Evolutionary conservation across 2,113 vertebrate genomes (phyloP).

Genomic region (Calypte anna): DNA sequence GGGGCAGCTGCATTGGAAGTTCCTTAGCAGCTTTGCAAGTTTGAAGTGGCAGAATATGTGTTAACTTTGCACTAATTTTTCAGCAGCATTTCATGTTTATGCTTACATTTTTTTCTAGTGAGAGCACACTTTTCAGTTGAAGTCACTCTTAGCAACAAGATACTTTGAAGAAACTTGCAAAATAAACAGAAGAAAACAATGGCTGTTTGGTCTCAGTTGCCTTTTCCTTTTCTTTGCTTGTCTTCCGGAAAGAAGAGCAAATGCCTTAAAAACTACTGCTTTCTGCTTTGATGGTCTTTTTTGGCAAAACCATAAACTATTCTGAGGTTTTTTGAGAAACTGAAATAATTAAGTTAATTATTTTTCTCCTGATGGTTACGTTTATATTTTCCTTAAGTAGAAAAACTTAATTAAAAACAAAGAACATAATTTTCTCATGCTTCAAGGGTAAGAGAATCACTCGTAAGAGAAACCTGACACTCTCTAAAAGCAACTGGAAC

Average conservation of each 20-base stretch:
- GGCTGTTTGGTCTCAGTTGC: neutral
- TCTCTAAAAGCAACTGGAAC: neutral
- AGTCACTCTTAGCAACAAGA: slow-evolving; percentile 54
- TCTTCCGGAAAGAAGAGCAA: neutral
- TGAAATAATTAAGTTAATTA: neutral
- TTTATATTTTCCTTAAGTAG: neutral
- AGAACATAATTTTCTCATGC: neutral
- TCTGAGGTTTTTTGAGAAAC: neutral
- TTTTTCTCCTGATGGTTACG: slow-evolving; percentile 15
- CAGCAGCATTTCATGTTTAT: slow-evolving; percentile 35
- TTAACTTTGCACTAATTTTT: slow-evolving; percentile 30
- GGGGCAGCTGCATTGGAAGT: neutral
- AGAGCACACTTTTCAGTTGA: slow-evolving; percentile 14
- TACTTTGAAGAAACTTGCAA: slow-evolving; percentile 47
- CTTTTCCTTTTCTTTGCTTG: neutral
- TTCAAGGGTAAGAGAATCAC: neutral
- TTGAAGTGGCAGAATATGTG: neutral
- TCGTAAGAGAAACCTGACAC: neutral
- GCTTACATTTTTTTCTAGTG: slow-evolving; percentile 39
- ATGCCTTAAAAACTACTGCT: neutral
- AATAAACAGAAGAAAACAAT: slow-evolving; percentile 56
- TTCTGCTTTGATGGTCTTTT: neutral
- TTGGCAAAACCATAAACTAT: neutral
- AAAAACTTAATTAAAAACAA: neutral
- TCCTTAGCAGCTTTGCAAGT: neutral